Evolutionary conservation across 2,888 invertebrate genomes (phyloP), one percentile per base, ranked within the genome.

Genomic region (Lithophane ornitopus): DNA sequence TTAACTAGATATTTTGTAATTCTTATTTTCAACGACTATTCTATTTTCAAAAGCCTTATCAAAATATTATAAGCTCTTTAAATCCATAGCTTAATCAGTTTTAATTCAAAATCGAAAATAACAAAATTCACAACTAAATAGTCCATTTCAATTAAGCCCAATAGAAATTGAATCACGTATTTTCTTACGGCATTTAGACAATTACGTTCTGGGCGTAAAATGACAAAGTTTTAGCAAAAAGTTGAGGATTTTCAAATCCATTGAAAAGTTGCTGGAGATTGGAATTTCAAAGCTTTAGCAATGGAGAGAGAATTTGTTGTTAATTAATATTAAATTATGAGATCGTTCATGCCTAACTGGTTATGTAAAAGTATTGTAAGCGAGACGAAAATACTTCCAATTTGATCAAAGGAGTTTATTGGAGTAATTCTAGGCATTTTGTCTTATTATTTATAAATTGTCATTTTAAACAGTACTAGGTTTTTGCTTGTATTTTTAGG

Each of bases 91-190:
- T 22, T 19, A 46, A 54, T 66, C 46, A 63, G 54, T 54, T 63
- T 67, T 41, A 6, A 58, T 68, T 26, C 39, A 69, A 61, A 74
- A 72, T 61, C 39, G 58, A 84, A 76, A 80, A 62, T 70, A 59
- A 70, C 59, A 74, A 73, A 80, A 78, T 73, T 67, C 12, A 49
- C 61, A 54, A 62, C 67, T 59, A 74, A 81, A 81, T 70, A 75
- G 73, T 80, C 76, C 74, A 67, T 74, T 75, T 76, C 78, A 85
- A 80, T 82, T 74, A 80, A 77, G 56, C 54, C 69, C 80, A 63
- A 85, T 87, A 80, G 76, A 86, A 87, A 86, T 87, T 81, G 28
- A 87, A 86, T 86, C 86, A 87, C 87, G 87, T 80, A 85, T 82
- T 82, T 87, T 84, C 76, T 78, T 74, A 78, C 82, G 68, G 73